Evolutionary conservation across 2,888 invertebrate genomes (phyloP).

Genomic region (Amphipyra tragopoginis): DNA sequence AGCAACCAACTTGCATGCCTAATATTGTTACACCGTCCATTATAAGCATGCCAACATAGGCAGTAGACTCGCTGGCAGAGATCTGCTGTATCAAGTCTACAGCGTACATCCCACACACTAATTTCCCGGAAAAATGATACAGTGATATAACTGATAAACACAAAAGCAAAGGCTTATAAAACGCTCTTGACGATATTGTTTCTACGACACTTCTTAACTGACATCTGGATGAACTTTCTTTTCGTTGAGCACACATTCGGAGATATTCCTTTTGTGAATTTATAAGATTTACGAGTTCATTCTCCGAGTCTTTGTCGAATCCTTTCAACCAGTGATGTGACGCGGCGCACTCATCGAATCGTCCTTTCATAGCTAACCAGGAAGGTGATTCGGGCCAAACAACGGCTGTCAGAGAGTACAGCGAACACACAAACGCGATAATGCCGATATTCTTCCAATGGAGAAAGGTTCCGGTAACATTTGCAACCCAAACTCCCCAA

Average conservation of each 20-base stretch:
- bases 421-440: slow-evolving; percentile 48
- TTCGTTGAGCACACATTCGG: slow-evolving; percentile 22
- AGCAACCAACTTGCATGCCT: slow-evolving; percentile 76
- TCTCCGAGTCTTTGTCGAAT: slow-evolving; percentile 45
- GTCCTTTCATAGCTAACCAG: slow-evolving; percentile 63
- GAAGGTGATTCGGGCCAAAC: slow-evolving; percentile 55
- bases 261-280: slow-evolving; percentile 54
- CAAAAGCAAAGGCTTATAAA: slow-evolving; percentile 52
- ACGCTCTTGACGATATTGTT: slow-evolving; percentile 47
- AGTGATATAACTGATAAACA: slow-evolving; percentile 28
- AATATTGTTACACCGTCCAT: slow-evolving; percentile 75
- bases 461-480: slow-evolving; percentile 58
- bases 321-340: slow-evolving; percentile 64
- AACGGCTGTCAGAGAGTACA: slow-evolving; percentile 47
- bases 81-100: slow-evolving; percentile 32
- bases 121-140: slow-evolving; percentile 42
- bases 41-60: slow-evolving; percentile 26
- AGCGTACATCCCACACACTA: slow-evolving; percentile 63
- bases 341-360: slow-evolving; percentile 37
- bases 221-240: slow-evolving; percentile 31
- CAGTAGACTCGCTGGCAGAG: no score
- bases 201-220: slow-evolving; percentile 9
- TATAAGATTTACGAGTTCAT: slow-evolving; percentile 57
- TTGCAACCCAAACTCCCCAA: slow-evolving; percentile 40
- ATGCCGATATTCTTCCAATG: slow-evolving; percentile 57